Evolutionary conservation across 1,140 invertebrate genomes (phyloP).

Genomic region (Archegozetes longisetosus): DNA sequence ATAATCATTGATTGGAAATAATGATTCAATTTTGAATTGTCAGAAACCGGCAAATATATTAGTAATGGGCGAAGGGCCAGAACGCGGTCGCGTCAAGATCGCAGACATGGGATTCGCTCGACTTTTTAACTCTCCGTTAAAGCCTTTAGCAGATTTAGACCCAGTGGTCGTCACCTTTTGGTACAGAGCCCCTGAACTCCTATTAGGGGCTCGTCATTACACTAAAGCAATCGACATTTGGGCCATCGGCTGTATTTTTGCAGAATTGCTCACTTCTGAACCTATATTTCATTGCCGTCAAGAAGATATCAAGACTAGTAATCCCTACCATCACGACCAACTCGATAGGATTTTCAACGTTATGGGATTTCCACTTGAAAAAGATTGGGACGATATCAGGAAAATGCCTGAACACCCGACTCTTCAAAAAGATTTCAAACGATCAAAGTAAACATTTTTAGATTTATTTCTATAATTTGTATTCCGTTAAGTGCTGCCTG

Average conservation of each 20-base stretch:
- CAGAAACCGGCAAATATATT: constrained; percentile 98
- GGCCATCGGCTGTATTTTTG: constrained; percentile 99
- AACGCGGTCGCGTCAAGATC: constrained; percentile 93
- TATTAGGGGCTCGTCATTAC: constrained; percentile 92
- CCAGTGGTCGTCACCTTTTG: constrained; percentile 99
- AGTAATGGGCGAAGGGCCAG: constrained; percentile 96
- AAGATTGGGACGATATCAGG: constrained; percentile 98
- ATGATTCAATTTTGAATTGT: constrained; percentile 15
- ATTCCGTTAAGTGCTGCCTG: neutral
- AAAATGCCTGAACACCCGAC: constrained; percentile 99
- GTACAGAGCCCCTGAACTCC: constrained; percentile 92
- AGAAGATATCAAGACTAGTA: constrained; percentile 99
- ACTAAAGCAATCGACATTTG: constrained; percentile 99
- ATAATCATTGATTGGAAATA: constrained; percentile 3
- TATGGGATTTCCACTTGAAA: constrained; percentile 97
- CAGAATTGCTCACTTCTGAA: constrained; percentile 87
- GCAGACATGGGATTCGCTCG: constrained; percentile 99
- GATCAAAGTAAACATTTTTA: constrained; percentile 81
- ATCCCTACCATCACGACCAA: constrained; percentile 99
- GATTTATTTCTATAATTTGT: constrained; percentile 24
- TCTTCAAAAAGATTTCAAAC: constrained; percentile 90
- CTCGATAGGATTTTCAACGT: constrained; percentile 98
- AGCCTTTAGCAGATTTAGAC: constrained; percentile 92
- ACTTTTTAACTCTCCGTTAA: constrained; percentile 93
- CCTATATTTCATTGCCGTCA: constrained; percentile 99